Evolutionary conservation across 2,797 vertebrate species (phyloP).

Genomic region (Pitangus sulphuratus): DNA sequence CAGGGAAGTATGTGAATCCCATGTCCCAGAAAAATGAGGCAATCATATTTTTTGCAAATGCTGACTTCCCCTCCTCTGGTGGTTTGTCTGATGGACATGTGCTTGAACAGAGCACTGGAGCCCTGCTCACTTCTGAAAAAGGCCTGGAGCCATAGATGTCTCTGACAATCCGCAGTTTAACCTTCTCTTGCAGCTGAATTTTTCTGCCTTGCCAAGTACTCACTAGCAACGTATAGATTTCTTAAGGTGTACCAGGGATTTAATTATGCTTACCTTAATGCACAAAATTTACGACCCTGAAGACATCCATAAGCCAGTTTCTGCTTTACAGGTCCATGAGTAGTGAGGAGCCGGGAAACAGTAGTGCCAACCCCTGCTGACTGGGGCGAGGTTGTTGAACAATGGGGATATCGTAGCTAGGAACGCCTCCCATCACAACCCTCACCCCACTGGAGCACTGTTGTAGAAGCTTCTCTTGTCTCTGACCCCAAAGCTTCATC

Average conservation of each 20-base stretch:
- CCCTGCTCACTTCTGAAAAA: background rate
- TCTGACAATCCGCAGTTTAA: background rate
- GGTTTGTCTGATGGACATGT: background rate
- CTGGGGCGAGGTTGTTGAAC: background rate
- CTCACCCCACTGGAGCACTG: too few relatives aligned
- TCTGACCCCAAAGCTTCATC: background rate
- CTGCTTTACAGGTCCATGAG: background rate
- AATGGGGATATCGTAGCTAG: background rate
- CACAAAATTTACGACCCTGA: background rate
- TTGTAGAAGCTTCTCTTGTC: background rate
- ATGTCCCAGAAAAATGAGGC: background rate
- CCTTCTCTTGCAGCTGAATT: background rate
- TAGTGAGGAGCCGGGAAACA: background rate
- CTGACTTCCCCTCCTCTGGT: background rate
- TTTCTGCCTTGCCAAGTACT: background rate
- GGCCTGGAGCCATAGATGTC: background rate
- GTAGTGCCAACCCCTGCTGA: background rate
- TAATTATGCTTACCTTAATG: background rate
- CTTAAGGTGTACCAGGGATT: background rate
- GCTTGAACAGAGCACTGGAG: background rate
- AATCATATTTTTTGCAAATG: slow-evolving; percentile 10
- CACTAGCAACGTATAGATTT: background rate
- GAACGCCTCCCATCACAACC: background rate
- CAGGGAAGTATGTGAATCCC: background rate
- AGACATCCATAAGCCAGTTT: background rate